Evolutionary conservation across 2,113 vertebrate genomes (phyloP).

Genomic region (Urocynchramus pylzowi): DNA sequence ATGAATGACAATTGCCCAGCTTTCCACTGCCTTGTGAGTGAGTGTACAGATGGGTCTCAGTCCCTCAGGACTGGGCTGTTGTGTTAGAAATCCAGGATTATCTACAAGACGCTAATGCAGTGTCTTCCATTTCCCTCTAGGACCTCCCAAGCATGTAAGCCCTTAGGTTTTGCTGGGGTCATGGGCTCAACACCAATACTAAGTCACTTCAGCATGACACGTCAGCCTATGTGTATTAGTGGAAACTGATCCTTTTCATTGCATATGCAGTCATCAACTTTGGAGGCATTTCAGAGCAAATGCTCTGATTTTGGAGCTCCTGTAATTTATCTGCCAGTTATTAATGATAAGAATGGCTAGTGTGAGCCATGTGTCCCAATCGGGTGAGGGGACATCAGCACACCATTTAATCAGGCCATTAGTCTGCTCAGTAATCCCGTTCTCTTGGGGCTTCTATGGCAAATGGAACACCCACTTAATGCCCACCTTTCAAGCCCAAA

Average conservation of each 20-base stretch:
- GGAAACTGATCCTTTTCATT: neutral
- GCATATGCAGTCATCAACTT: neutral
- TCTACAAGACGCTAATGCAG: neutral
- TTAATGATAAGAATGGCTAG: neutral
- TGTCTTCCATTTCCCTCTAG: neutral
- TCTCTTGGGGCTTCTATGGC: neutral
- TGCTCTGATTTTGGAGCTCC: neutral
- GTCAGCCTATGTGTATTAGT: accelerated
- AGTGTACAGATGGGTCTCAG: neutral
- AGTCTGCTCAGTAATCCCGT: neutral
- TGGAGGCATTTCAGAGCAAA: neutral
- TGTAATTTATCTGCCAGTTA: accelerated
- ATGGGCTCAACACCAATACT: neutral
- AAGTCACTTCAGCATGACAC: neutral
- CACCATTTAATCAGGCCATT: accelerated
- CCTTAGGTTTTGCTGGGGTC: neutral
- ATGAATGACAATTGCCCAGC: neutral
- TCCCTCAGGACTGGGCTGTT: no score
- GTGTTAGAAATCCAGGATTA: neutral
- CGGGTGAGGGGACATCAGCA: neutral
- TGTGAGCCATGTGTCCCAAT: accelerated
- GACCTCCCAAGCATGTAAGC: neutral
- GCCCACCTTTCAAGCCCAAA: neutral
- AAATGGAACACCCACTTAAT: neutral
- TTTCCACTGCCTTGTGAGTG: neutral